phyloP scores from a whole-genome alignment of 2,797 vertebrate genomes.

The Chelon auratus region DNA sequence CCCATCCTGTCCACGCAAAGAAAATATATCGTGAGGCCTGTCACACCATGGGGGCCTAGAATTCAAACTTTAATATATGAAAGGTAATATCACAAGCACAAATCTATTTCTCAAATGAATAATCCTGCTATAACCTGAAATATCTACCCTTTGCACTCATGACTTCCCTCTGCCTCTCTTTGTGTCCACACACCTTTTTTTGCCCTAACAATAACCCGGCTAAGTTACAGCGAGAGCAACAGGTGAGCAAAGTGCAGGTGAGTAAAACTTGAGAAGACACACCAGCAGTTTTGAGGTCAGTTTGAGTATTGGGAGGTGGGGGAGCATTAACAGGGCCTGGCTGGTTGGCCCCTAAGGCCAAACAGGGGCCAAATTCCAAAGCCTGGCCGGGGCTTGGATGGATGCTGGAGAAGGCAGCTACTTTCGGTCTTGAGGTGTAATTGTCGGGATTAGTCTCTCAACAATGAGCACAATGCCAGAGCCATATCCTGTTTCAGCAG shows the following conservation, averaged over 20 bases:
- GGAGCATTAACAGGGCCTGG: conserved; percentile 25
- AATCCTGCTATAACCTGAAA: conserved; percentile 70
- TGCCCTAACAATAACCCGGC: conserved; percentile 61
- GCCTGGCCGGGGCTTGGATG: conserved; percentile 60
- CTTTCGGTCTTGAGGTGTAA: conserved; percentile 80
- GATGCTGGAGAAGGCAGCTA: conserved; percentile 71
- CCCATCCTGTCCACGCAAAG: conserved; percentile 37
- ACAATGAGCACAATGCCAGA: conserved; percentile 83
- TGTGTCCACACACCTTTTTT: conserved; percentile 73
- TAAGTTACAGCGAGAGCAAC: conserved; percentile 57
- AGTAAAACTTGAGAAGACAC: conserved; percentile 70
- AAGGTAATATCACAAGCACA: conserved; percentile 33
- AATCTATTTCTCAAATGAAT: conserved; percentile 50
- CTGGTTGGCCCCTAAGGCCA: conserved; percentile 50
- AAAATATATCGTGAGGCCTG: conserved; percentile 12
- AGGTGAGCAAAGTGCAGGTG: conserved; percentile 78
- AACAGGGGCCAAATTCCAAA: conserved; percentile 61
- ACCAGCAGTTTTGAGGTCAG: conserved; percentile 54
- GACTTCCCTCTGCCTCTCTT: conserved; percentile 46
- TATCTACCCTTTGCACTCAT: conserved; percentile 81
- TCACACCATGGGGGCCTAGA: not conserved
- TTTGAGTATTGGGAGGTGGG: conserved; percentile 36
- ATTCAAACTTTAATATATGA: conserved; percentile 36
- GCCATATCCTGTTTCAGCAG: conserved; percentile 78
- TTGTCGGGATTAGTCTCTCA: conserved; percentile 82